Evolutionary conservation across 2,113 vertebrate species (phyloP), one percentile per base, ranked within the genome.

Genomic region (Anguilla rostrata): DNA sequence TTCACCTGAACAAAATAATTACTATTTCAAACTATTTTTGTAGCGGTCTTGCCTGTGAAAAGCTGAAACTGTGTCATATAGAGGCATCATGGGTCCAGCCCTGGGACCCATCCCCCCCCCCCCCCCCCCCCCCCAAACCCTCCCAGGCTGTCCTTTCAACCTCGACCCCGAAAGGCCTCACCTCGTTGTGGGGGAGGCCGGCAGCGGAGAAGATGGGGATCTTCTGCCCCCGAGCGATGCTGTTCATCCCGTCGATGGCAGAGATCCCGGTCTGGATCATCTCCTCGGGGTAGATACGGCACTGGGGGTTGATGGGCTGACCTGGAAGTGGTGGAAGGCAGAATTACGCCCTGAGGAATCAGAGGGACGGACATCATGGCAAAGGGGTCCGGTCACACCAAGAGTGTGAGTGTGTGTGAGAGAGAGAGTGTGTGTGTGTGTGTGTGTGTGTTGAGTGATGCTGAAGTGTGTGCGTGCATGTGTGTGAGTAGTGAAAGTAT

Each of bases 181-280:
- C 96, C 94, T 96, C 96, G 6, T 96, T 96, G 92, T 96, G 96
- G 9, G 96, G 96, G n/a, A 96, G 89, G 6, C 96, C 96, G 84
- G 96, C 96, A 41, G 96, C 96, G 71, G 96, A 96, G 80, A 96
- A 96, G 43, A 96, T 96, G 0, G 96, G 96, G 89, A 96, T 96
- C 93, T 96, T 96, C 92, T 96, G 96, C 81, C 96, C 96, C 91
- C 96, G 90, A 57, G 96, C 96, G 8, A 96, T 96, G 89, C 96
- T 96, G 93, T 96, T 96, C 96, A 96, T 96, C 83, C 95, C 95
- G 79, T 96, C 96, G 2, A 96, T 96, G 86, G 96, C 96, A 0
- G 96, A 96, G 88, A 96, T 96, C 43, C 96, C 96, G 0, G 96
- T 96, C 92, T 96, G 96, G 89, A 96, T 96, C 96, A 96, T 96